Evolutionary conservation across 2,797 vertebrate species (phyloP).

Genomic region (Orestias chungarensis): DNA sequence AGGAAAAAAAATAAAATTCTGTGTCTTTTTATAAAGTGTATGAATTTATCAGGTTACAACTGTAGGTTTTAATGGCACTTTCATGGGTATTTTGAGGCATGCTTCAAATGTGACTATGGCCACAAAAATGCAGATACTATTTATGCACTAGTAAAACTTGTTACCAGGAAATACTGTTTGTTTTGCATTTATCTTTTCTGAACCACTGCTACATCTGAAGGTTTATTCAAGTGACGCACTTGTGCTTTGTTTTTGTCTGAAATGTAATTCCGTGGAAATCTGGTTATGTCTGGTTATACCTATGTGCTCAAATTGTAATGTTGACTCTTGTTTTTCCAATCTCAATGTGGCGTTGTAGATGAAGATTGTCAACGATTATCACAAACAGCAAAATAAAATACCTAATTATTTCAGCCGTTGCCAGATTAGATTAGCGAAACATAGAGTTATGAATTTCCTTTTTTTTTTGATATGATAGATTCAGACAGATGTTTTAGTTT

Average conservation of each 20-base stretch:
- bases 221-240: conserved; percentile 52
- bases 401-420: conserved; percentile 33
- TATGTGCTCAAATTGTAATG: conserved; percentile 31
- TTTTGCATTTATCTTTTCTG: conserved; percentile 36
- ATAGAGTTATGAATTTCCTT: conserved; percentile 43
- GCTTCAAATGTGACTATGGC: conserved; percentile 35
- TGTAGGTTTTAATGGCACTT: conserved; percentile 42
- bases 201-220: conserved; percentile 30
- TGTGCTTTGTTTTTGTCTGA: conserved; percentile 56
- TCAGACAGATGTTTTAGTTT: conserved; percentile 22
- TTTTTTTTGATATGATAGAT: conserved; percentile 31
- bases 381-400: conserved; percentile 30
- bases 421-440: conserved; percentile 47
- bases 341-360: conserved; percentile 42
- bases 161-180: conserved; percentile 29
- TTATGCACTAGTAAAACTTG: conserved; percentile 60
- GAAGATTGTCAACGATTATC: conserved; percentile 54
- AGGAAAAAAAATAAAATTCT: not conserved
- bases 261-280: conserved; percentile 37
- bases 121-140: conserved; percentile 42
- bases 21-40: not conserved
- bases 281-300: conserved; percentile 15
- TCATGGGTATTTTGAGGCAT: conserved; percentile 44
- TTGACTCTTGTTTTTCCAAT: not conserved
- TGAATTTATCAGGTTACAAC: not conserved